A percentile compares a stretch with the other conserved stretches of the same genome.
phyloP scores from a whole-genome alignment of 2,797 vertebrate species.

The Peromyscus melanophrys region DNA sequence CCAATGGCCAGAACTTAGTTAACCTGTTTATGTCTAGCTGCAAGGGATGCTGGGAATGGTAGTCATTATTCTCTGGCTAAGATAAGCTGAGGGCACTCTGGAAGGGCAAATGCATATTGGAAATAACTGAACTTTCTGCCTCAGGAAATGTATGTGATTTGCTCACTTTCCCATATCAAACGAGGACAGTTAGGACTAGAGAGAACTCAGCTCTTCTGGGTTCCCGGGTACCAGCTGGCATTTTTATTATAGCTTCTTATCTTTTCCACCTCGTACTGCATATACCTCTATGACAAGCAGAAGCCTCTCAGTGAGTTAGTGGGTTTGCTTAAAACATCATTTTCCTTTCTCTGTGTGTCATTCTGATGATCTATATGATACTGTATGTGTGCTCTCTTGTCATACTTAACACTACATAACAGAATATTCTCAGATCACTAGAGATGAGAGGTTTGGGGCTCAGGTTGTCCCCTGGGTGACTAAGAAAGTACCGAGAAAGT shows the following conservation, averaged over 20 bases:
- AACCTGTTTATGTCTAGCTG: constrained; percentile 10
- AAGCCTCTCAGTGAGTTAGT: constrained; percentile 22
- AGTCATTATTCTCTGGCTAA: constrained; percentile 22
- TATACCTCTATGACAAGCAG: not conserved
- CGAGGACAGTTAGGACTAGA: not conserved
- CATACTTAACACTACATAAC: not conserved
- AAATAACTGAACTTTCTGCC: constrained; percentile 1
- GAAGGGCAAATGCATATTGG: not conserved
- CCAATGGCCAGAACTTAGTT: not conserved
- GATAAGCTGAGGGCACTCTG: constrained; percentile 30
- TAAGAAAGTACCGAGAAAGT: constrained; percentile 46
- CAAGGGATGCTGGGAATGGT: constrained; percentile 39
- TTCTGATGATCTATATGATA: not conserved
- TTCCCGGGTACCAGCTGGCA: not conserved
- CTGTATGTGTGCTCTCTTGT: constrained; percentile 5
- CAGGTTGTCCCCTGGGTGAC: constrained; percentile 7
- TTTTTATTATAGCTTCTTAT: constrained; percentile 59
- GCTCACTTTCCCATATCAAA: not conserved
- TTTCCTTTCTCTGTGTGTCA: constrained; percentile 38
- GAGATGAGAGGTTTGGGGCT: constrained; percentile 41
- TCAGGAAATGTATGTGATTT: constrained; percentile 16
- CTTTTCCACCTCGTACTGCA: not conserved
- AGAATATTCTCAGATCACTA: constrained; percentile 53
- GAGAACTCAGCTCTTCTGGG: not conserved
- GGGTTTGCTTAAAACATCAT: constrained; percentile 55